Evolutionary conservation across 2,113 vertebrate genomes (phyloP).

Genomic region (Myotis davidii): DNA sequence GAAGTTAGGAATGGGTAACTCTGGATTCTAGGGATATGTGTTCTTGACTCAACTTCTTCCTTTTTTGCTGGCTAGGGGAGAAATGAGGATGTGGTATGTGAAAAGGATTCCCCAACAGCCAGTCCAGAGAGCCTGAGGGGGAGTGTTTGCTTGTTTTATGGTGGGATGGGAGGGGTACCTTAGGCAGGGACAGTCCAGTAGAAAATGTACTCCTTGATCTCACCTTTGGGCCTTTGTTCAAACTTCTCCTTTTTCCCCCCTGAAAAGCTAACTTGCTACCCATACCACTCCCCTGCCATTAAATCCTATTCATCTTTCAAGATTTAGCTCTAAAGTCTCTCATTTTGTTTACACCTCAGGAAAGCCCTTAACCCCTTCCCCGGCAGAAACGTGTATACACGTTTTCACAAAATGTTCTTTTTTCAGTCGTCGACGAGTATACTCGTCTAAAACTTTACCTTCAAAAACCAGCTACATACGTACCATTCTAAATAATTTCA

Average conservation of each 20-base stretch:
- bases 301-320: constrained; percentile 33
- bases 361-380: neutral
- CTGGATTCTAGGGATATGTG: constrained; percentile 46
- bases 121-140: neutral
- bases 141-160: constrained; percentile 10
- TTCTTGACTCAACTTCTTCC: neutral
- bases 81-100: neutral
- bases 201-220: neutral
- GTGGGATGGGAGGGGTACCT: neutral
- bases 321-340: neutral
- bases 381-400: no score
- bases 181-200: neutral
- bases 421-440: no score
- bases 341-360: neutral
- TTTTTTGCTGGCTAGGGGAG: neutral
- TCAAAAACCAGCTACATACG: no score
- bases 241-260: neutral
- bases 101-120: neutral
- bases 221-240: neutral
- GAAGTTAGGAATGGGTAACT: constrained; percentile 19
- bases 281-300: neutral
- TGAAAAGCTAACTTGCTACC: neutral
- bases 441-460: no score
- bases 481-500: no score
- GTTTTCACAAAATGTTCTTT: no score